Evolutionary conservation across 1,140 invertebrate genomes (phyloP).

Genomic region (Heliconius nattereri): DNA sequence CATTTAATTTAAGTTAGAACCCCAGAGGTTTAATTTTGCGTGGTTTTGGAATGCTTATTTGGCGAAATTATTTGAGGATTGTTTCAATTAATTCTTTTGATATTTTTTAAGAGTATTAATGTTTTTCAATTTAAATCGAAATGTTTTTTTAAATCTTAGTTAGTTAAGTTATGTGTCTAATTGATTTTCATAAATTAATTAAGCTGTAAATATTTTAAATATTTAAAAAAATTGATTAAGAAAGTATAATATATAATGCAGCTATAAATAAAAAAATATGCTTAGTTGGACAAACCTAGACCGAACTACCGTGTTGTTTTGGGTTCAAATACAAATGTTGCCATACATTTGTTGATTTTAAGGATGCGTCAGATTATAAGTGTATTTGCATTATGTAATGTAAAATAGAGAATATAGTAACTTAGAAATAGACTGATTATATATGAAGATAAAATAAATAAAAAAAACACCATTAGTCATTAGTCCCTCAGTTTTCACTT

Average conservation of each 20-base stretch:
- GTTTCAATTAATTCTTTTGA: slow-evolving; percentile 43
- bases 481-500: background rate
- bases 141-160: background rate
- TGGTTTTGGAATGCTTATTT: slow-evolving; percentile 43
- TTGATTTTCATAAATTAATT: too few relatives aligned
- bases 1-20: slow-evolving; percentile 17
- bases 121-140: slow-evolving; percentile 10
- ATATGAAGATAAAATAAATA: too few relatives aligned
- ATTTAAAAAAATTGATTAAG: background rate
- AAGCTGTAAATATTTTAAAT: too few relatives aligned
- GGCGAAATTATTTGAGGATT: slow-evolving; percentile 39
- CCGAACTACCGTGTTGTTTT: too few relatives aligned
- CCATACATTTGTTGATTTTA: too few relatives aligned
- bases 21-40: background rate
- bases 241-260: background rate
- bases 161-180: background rate
- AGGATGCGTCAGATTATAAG: too few relatives aligned
- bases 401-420: background rate
- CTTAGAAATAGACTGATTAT: background rate
- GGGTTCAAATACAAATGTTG: too few relatives aligned
- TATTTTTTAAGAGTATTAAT: slow-evolving; percentile 28
- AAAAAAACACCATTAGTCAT: too few relatives aligned
- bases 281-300: too few relatives aligned
- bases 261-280: too few relatives aligned
- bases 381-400: too few relatives aligned